phyloP scores from a whole-genome alignment of 2,113 vertebrate genomes.

The Noctilio leporinus region DNA sequence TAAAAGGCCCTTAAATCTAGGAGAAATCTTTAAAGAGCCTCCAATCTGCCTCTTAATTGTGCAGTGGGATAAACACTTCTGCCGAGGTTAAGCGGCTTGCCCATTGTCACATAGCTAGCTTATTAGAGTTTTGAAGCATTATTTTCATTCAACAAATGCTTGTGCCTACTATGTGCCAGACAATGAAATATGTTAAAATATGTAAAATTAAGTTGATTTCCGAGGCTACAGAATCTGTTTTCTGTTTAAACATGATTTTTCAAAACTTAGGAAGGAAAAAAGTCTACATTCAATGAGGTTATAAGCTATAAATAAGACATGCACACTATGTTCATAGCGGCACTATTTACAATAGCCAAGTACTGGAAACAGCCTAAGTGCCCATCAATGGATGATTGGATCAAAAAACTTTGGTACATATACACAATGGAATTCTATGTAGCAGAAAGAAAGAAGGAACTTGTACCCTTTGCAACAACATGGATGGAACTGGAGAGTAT shows the following conservation, averaged over 20 bases:
- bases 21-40: neutral
- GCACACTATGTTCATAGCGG: no score
- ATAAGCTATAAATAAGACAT: neutral
- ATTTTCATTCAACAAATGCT: constrained; percentile 5
- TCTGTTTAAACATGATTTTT: constrained; percentile 2
- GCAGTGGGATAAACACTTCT: neutral
- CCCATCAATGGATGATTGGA: no score
- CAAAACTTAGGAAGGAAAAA: neutral
- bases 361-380: no score
- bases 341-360: no score
- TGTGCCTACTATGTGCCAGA: neutral
- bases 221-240: neutral
- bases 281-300: neutral
- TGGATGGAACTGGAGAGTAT: no score
- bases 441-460: no score
- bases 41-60: neutral
- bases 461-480: no score
- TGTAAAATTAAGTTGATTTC: neutral
- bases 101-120: neutral
- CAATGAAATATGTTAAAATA: neutral
- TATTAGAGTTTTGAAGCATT: neutral
- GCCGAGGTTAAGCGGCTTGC: neutral
- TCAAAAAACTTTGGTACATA: no score
- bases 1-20: neutral
- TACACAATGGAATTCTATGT: no score